Conservation (phyloP, 2,888 invertebrate species). For the Megastigmus dorsalis region DNA sequence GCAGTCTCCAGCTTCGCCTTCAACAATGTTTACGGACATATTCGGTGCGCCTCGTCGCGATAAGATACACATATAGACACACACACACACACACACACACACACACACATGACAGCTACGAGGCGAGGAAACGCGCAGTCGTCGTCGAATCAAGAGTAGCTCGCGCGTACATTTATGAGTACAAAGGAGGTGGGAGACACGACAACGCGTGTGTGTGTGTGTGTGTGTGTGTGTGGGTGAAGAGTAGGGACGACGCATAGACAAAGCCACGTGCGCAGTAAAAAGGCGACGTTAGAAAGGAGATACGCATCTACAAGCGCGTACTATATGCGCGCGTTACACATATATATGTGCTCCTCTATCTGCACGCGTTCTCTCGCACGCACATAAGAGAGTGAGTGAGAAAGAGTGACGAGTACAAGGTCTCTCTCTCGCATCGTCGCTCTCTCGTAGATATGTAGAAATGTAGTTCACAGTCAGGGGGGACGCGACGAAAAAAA, state of each 20-base stretch:
- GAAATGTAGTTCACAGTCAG: slow-evolving; percentile 44
- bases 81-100: too few relatives aligned
- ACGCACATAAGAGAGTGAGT: slow-evolving; percentile 5
- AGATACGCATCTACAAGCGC: slow-evolving; percentile 48
- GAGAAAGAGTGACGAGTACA: slow-evolving; percentile 50
- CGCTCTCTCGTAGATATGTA: background rate
- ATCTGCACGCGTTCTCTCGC: slow-evolving; percentile 18
- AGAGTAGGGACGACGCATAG: slow-evolving; percentile 9
- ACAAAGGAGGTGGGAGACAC: too few relatives aligned
- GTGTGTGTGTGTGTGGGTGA: too few relatives aligned
- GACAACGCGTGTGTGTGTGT: too few relatives aligned
- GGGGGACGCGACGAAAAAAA: slow-evolving; percentile 1
- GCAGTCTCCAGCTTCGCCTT: too few relatives aligned
- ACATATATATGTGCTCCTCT: background rate
- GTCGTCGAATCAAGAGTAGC: slow-evolving; percentile 46
- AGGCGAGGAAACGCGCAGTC: too few relatives aligned
- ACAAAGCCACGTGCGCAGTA: slow-evolving; percentile 50
- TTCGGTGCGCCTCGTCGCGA: too few relatives aligned
- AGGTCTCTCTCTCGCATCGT: slow-evolving; percentile 43
- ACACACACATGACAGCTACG: too few relatives aligned
- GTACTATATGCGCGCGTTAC: background rate
- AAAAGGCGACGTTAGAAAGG: slow-evolving; percentile 48
- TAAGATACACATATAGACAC: too few relatives aligned
- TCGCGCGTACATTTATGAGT: too few relatives aligned
- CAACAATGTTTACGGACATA: too few relatives aligned